Conservation (phyloP, 1,140 invertebrate genomes). For the Bombus polaris region DNA sequence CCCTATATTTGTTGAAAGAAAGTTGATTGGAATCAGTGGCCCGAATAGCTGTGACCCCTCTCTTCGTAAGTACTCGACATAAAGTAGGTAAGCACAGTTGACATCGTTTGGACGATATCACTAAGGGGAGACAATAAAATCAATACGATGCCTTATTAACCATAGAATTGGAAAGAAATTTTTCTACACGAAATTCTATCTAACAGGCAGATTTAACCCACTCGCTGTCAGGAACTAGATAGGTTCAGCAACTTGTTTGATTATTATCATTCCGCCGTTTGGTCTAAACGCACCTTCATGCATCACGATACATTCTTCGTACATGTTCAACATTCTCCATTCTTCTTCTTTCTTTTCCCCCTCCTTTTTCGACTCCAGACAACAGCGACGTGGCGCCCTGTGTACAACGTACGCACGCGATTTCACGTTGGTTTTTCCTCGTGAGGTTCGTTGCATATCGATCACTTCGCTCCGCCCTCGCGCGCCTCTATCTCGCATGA, state of each 20-base stretch:
- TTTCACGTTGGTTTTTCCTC: conserved; percentile 49
- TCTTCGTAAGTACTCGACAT: neutral
- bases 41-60: conserved; percentile 7
- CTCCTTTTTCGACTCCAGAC: neutral
- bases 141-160: neutral
- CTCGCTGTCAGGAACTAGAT: neutral
- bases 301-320: neutral
- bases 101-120: conserved; percentile 1
- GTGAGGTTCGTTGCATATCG: conserved; percentile 52
- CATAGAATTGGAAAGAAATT: neutral
- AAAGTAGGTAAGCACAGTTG: conserved; percentile 21
- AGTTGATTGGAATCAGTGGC: conserved; percentile 29
- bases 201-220: conserved; percentile 15
- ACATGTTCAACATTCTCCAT: neutral
- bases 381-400: neutral
- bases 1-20: neutral
- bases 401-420: conserved; percentile 53
- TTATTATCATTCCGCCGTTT: neutral
- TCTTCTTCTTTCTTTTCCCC: neutral
- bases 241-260: too few species aligned
- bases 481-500: conserved; percentile 56
- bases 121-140: neutral
- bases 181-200: neutral
- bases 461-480: conserved; percentile 38
- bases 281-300: neutral